Conservation (phyloP, 1,140 invertebrate genomes). For the Ptiloglossa arizonensis region DNA sequence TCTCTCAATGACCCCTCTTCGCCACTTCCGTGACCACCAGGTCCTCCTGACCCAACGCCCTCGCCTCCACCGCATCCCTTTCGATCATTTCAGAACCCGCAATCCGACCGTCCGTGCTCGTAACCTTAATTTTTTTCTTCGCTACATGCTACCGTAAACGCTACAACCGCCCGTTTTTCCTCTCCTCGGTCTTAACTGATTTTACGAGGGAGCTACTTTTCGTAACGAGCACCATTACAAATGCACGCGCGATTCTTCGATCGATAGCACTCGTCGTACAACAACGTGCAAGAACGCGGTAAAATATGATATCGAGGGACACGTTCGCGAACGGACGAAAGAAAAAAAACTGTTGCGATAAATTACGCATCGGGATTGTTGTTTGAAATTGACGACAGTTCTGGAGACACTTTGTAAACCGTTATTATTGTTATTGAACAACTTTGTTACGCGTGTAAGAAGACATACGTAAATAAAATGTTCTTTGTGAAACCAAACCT, state of each 20-base stretch:
- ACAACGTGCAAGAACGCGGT: background rate
- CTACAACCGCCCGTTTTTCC: background rate
- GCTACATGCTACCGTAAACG: too few species aligned
- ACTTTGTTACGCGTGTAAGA: too few species aligned
- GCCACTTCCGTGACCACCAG: constrained; percentile 23
- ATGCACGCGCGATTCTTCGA: constrained; percentile 1
- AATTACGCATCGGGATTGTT: background rate
- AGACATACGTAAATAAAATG: too few species aligned
- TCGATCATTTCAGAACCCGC: constrained; percentile 20
- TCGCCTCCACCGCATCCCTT: constrained; percentile 17
- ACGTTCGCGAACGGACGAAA: background rate
- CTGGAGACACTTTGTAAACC: too few species aligned
- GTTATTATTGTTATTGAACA: too few species aligned
- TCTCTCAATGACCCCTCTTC: constrained; percentile 9
- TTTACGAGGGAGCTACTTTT: background rate
- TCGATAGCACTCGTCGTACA: constrained; percentile 6
- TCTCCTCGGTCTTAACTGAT: constrained; percentile 28
- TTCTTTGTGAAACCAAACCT: too few species aligned
- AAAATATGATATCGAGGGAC: constrained; percentile 14
- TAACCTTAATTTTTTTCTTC: constrained; percentile 55
- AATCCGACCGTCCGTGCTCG: constrained; percentile 27
- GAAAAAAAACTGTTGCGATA: constrained; percentile 23
- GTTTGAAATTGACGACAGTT: too few species aligned
- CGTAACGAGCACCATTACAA: background rate
- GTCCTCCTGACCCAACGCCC: constrained; percentile 29